phyloP scores from a whole-genome alignment of 1,140 invertebrate species.

The Hydropsyche tenuis region DNA sequence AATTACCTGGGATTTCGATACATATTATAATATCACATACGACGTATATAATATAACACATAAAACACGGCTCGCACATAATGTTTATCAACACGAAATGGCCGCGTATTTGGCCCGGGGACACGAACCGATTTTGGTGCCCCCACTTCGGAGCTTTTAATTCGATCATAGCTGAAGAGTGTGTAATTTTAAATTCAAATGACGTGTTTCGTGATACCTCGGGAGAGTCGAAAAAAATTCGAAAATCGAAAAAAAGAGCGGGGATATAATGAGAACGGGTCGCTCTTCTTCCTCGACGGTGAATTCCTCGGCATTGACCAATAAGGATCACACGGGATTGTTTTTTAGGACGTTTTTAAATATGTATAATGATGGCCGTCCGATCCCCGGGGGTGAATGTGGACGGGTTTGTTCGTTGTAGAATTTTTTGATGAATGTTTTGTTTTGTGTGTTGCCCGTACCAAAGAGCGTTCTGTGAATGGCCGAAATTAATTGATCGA shows the following conservation, averaged over 20 bases:
- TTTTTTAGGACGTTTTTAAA: neutral
- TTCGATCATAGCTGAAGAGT: slow-evolving; percentile 50
- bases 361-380: slow-evolving; percentile 44
- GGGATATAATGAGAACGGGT: slow-evolving; percentile 26
- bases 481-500: neutral
- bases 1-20: slow-evolving; percentile 13
- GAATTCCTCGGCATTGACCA: slow-evolving; percentile 47
- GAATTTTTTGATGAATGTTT: slow-evolving; percentile 35
- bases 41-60: neutral
- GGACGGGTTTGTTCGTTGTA: slow-evolving; percentile 35
- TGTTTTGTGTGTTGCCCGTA: neutral
- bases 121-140: slow-evolving; percentile 47
- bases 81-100: slow-evolving; percentile 34
- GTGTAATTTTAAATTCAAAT: slow-evolving; percentile 51
- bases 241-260: neutral
- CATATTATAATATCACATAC: neutral
- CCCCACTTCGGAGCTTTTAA: slow-evolving; percentile 41
- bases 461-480: too few relatives aligned
- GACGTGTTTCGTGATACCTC: slow-evolving; percentile 48
- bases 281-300: slow-evolving; percentile 38
- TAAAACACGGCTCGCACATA: neutral
- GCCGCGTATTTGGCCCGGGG: slow-evolving; percentile 43
- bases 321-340: slow-evolving; percentile 42
- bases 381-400: slow-evolving; percentile 46
- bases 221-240: neutral